A percentile compares a stretch with the other conserved stretches of the same genome.
Evolutionary conservation across 1,140 invertebrate species (phyloP).

Genomic region (Lordiphosa stackelbergi): DNA sequence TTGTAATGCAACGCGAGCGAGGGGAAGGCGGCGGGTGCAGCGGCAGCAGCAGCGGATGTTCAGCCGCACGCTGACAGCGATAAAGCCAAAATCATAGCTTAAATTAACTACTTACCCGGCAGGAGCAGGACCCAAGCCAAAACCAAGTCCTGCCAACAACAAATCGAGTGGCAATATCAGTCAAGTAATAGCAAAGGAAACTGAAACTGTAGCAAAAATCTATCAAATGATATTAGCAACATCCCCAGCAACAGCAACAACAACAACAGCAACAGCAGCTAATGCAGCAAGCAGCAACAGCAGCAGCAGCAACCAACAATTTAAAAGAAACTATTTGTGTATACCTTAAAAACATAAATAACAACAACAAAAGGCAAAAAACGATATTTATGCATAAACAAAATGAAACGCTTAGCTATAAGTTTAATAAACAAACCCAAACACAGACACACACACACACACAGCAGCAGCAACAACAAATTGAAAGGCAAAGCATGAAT

Average conservation of each 20-base stretch:
- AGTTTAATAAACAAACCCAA: conserved; percentile 64
- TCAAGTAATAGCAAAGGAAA: conserved; percentile 48
- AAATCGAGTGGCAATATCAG: conserved; percentile 63
- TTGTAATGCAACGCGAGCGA: conserved; percentile 81
- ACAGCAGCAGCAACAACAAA: conserved; percentile 29
- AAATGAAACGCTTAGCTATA: conserved; percentile 70
- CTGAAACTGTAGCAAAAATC: conserved; percentile 51
- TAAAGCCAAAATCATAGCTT: conserved; percentile 73
- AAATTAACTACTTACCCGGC: conserved; percentile 51
- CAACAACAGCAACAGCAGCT: conserved; percentile 26
- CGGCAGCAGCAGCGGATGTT: conserved; percentile 17
- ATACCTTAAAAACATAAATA: conserved; percentile 52
- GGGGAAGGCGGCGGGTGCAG: conserved; percentile 10
- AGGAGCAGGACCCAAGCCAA: conserved; percentile 6
- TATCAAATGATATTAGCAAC: conserved; percentile 55
- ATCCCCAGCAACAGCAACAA: conserved; percentile 32
- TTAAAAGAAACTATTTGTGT: conserved; percentile 69
- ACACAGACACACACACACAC: conserved; percentile 25
- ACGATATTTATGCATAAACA: conserved; percentile 73
- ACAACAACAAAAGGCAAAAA: conserved; percentile 36
- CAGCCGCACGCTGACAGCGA: conserved; percentile 50
- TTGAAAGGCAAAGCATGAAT: conserved; percentile 62
- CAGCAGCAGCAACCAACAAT: conserved; percentile 30
- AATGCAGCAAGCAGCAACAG: conserved; percentile 25
- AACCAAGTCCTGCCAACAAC: not conserved